Evolutionary conservation across 2,113 vertebrate genomes (phyloP).

Genomic region (Gambusia holbrooki): DNA sequence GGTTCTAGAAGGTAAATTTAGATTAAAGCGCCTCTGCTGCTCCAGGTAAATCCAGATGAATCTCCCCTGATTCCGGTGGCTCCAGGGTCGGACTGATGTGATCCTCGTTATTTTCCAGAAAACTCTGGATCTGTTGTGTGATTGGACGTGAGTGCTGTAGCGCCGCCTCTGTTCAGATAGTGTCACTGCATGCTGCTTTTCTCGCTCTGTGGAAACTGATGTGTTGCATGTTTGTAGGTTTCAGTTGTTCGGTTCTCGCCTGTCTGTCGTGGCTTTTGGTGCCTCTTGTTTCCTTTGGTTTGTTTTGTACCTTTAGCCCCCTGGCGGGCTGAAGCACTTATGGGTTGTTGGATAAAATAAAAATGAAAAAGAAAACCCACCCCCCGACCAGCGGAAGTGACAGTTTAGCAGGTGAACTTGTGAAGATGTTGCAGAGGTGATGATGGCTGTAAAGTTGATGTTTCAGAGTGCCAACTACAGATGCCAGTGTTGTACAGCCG

Average conservation of each 20-base stretch:
- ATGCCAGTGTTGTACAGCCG: slow-evolving; percentile 87
- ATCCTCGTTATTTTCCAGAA: background rate
- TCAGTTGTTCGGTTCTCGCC: slow-evolving; percentile 69
- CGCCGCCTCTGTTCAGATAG: slow-evolving; percentile 1
- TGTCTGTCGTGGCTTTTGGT: slow-evolving; percentile 70
- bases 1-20: background rate
- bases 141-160: slow-evolving; percentile 63
- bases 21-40: background rate
- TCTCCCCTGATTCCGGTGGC: background rate
- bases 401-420: background rate
- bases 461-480: slow-evolving; percentile 81
- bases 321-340: background rate
- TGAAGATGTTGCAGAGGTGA: slow-evolving; percentile 7
- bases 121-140: background rate
- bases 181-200: slow-evolving; percentile 83
- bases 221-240: slow-evolving; percentile 88
- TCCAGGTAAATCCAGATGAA: background rate
- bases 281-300: slow-evolving; percentile 35
- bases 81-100: background rate
- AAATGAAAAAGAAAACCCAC: too few species aligned
- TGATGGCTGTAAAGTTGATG: background rate
- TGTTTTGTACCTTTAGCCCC: slow-evolving; percentile 14
- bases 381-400: background rate
- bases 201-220: slow-evolving; percentile 84
- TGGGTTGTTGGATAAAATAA: too few species aligned